These are phyloP conservation scores for Argyresthia albistria DNA, from an alignment of 2,888 invertebrate genomes.

Conservation along the genomic window DNA sequence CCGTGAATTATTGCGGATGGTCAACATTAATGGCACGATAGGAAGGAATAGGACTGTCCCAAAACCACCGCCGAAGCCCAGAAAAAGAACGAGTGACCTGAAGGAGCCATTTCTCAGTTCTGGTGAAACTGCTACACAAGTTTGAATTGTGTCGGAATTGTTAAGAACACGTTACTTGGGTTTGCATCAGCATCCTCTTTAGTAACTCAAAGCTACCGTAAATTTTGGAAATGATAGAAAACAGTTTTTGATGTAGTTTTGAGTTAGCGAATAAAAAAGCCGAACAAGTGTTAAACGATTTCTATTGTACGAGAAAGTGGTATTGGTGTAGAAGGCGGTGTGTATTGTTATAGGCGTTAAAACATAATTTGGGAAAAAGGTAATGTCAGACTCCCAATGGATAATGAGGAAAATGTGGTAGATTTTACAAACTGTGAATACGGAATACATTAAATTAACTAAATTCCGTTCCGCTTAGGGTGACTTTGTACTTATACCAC, in stretches of 20 bases:
- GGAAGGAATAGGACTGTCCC: constrained; percentile 74
- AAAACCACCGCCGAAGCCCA: constrained; percentile 84
- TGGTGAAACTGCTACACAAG: constrained; percentile 89
- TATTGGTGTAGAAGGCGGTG: too few species aligned
- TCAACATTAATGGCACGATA: constrained; percentile 43
- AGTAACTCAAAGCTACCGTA: too few species aligned
- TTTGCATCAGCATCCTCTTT: too few species aligned
- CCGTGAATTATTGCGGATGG: constrained; percentile 32
- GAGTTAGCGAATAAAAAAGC: too few species aligned
- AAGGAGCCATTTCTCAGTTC: constrained; percentile 86
- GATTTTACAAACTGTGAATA: neutral
- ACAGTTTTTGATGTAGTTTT: too few species aligned
- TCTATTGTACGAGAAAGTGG: too few species aligned
- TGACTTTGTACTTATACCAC: too few species aligned
- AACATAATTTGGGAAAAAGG: too few species aligned
- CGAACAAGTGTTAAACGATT: too few species aligned
- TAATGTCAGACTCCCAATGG: neutral
- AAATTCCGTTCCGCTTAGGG: neutral
- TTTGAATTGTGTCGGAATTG: constrained; percentile 55
- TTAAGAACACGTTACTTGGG: neutral
- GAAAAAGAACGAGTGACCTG: constrained; percentile 76
- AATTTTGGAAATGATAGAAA: too few species aligned
- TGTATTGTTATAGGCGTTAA: too few species aligned
- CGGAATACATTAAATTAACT: neutral
- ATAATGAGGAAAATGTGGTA: neutral